Evolutionary conservation across 2,888 invertebrate genomes (phyloP).

Genomic region (Tupiocoris notatus): DNA sequence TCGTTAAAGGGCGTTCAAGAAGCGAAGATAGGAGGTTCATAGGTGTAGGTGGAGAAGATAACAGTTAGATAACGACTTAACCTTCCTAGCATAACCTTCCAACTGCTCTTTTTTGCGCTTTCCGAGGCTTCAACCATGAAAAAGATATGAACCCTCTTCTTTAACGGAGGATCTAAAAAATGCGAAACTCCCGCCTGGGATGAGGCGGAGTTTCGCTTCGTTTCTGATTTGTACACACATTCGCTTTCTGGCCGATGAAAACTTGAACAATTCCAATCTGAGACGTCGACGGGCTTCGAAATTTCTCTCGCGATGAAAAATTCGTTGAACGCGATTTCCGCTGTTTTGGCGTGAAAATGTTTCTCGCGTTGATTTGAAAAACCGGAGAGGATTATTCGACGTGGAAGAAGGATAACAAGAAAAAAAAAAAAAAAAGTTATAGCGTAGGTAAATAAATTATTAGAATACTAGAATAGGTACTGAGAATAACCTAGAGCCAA

Average conservation of each 20-base stretch:
- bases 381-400: too few relatives aligned
- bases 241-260: neutral
- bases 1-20: neutral
- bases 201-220: neutral
- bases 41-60: neutral
- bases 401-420: too few relatives aligned
- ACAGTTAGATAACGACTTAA: slow-evolving; percentile 10
- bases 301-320: too few relatives aligned
- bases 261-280: neutral
- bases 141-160: slow-evolving; percentile 6
- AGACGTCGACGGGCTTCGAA: too few relatives aligned
- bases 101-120: neutral
- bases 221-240: neutral
- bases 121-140: neutral
- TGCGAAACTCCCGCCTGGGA: neutral
- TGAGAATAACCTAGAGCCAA: too few relatives aligned
- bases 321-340: too few relatives aligned
- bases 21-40: neutral
- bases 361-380: too few relatives aligned
- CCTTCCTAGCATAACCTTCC: slow-evolving; percentile 4
- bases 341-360: too few relatives aligned
- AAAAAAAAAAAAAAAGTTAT: too few relatives aligned
- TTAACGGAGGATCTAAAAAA: neutral
- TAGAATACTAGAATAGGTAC: too few relatives aligned
- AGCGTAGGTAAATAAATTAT: too few relatives aligned